Percentiles rank a stretch among this genome's conserved stretches.
These are phyloP conservation scores for Menidia beryllina DNA, from an alignment of 2,113 vertebrate species.

Conservation along the genomic window DNA sequence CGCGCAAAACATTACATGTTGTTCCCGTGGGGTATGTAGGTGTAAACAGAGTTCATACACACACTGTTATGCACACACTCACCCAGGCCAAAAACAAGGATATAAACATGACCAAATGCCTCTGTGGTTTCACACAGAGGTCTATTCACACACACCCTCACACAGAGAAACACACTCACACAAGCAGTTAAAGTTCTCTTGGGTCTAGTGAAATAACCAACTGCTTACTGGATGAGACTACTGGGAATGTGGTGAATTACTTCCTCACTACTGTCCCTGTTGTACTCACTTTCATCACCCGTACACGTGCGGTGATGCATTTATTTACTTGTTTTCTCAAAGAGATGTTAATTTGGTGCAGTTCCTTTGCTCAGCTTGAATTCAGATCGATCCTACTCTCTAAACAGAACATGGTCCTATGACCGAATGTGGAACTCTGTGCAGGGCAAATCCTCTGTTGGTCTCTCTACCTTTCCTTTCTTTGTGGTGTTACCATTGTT, in stretches of 20 bases:
- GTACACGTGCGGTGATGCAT: slow-evolving; percentile 1
- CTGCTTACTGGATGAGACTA: slow-evolving; percentile 36
- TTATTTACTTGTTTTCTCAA: background rate
- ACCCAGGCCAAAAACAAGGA: slow-evolving; percentile 69
- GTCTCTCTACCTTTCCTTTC: background rate
- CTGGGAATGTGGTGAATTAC: slow-evolving; percentile 46
- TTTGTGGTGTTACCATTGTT: background rate
- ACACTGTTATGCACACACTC: slow-evolving; percentile 48
- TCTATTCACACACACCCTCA: slow-evolving; percentile 54
- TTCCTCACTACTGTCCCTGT: slow-evolving; percentile 30
- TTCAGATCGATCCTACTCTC: background rate
- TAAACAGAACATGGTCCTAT: background rate
- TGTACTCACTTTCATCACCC: background rate
- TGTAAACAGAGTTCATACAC: slow-evolving; percentile 40
- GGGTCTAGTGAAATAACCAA: slow-evolving; percentile 64
- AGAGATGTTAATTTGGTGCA: background rate
- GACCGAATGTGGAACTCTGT: no score
- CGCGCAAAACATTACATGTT: slow-evolving; percentile 13
- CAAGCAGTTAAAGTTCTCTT: slow-evolving; percentile 55
- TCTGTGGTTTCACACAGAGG: slow-evolving; percentile 69
- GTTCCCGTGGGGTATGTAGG: slow-evolving; percentile 10
- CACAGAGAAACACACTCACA: slow-evolving; percentile 36
- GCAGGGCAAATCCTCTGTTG: background rate
- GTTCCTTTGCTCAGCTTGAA: background rate
- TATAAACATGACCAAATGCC: slow-evolving; percentile 76